Evolutionary conservation across 1,140 invertebrate species (phyloP).

Genomic region (Brachionus calyciflorus): DNA sequence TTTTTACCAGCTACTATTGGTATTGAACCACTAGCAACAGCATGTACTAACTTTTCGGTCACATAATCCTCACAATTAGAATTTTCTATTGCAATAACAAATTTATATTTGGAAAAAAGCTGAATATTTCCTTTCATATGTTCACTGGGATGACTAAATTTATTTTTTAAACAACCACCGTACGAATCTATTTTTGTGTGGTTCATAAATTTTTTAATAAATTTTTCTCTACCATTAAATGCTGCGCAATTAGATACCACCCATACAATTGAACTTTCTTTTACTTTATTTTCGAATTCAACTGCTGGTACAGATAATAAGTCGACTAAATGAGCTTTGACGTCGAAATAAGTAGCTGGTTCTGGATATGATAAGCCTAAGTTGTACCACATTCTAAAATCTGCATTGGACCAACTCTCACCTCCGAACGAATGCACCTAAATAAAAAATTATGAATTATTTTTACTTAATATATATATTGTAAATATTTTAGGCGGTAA

Average conservation of each 20-base stretch:
- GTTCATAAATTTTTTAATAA: conserved; percentile 20
- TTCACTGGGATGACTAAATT: conserved; percentile 3
- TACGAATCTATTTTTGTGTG: conserved; percentile 26
- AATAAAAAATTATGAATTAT: not conserved
- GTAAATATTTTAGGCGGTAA: too few species aligned
- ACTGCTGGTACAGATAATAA: not conserved
- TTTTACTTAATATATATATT: not conserved
- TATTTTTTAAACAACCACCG: conserved; percentile 44
- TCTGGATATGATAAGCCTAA: conserved; percentile 29
- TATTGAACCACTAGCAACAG: conserved; percentile 10
- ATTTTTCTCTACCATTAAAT: conserved; percentile 23
- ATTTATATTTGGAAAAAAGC: conserved; percentile 42
- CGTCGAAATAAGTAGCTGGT: conserved; percentile 45
- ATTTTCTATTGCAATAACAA: conserved; percentile 47
- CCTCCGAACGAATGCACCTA: conserved; percentile 29
- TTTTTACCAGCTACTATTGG: conserved; percentile 17
- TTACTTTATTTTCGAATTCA: conserved; percentile 8
- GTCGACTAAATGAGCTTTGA: conserved; percentile 10
- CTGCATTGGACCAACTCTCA: conserved; percentile 17
- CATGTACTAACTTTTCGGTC: conserved; percentile 43
- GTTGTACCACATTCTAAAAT: conserved; percentile 47
- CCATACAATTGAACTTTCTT: conserved; percentile 16
- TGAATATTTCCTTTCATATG: conserved; percentile 46
- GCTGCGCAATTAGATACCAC: conserved; percentile 39
- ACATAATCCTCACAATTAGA: conserved; percentile 47